Base-by-base conservation (phyloP, 1,140 invertebrate genomes). In the Proctacanthus coquilletti region DNA sequence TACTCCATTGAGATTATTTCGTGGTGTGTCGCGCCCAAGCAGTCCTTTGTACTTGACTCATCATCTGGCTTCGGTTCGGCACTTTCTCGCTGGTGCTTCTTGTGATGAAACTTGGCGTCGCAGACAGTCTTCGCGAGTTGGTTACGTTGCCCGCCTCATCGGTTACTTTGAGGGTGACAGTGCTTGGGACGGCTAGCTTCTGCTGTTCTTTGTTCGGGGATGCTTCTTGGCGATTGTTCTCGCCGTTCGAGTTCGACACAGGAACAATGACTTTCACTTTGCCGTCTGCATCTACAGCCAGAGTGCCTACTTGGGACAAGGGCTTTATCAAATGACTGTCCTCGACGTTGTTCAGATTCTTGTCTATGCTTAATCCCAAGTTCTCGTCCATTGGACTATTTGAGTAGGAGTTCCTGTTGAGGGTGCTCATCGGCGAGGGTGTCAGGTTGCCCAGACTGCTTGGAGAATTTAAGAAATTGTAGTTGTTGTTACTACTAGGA, bases 21-120 rank as follows among this genome's bases (percentile, higher is more conserved):
- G 83, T 87, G 2, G 84, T 88, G 50, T 87, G 84, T 47, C 84
- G 65, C 1, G 81, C 81, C 83, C 84, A 88, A 21, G 75, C 71
- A 0, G 77, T 75, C 38, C 83, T 66, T 48, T 79, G 75, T 38
- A 86, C 71, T 47, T 84, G 78, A n/a, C 72, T 74, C 77, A 86
- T 82, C 44, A 84, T 64, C 52, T 86, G 81, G 52, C 75, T 85
- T 25, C 80, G 69, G 46, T 83, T 79, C 2, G 83, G 80, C 31
- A 86, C 73, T 57, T 83, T 79, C 42, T 86, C 83, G 61, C 81
- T 85, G 3, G 84, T 85, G 5, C 79, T 79, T 30, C 84, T 68
- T 1, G 79, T 83, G 34, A 86, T 84, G 11, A 77, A 61, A 34
- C 51, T 62, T 41, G 52, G 58, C 39, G 51, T 60, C 38, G 51